A percentile compares a stretch with the other conserved stretches of the same genome.
phyloP scores from a whole-genome alignment of 37 sponge, comb jelly and placozoan species.

The Mnemiopsis leidyi region DNA sequence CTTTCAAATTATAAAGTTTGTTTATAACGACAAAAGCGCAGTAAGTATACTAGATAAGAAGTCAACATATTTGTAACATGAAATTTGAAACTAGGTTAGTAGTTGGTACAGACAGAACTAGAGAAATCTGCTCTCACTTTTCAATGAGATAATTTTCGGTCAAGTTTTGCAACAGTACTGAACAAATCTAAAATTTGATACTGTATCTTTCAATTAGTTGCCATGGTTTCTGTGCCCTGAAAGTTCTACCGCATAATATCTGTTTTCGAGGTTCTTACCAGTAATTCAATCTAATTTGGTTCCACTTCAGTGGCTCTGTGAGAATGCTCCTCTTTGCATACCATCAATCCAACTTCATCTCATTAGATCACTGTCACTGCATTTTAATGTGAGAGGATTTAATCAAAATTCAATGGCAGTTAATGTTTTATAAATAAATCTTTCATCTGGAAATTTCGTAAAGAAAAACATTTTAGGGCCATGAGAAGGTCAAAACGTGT shows the following conservation, averaged over 20 bases:
- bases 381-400: too few species aligned
- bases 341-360: too few species aligned
- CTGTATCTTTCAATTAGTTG: neutral
- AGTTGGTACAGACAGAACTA: too few species aligned
- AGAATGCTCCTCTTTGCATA: too few species aligned
- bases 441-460: neutral
- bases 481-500: constrained; percentile 21
- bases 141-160: too few species aligned
- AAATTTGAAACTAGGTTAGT: neutral
- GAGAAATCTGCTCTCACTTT: too few species aligned
- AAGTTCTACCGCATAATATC: neutral
- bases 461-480: neutral
- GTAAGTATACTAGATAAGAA: neutral
- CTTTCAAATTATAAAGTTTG: too few species aligned
- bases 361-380: too few species aligned
- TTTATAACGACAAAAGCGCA: too few species aligned
- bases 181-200: neutral
- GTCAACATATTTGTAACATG: neutral
- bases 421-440: neutral
- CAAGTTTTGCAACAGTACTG: too few species aligned
- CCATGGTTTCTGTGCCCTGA: neutral
- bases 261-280: neutral
- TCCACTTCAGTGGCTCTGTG: neutral
- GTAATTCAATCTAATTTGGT: neutral
- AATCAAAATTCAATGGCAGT: neutral